Evolutionary conservation across 2,113 vertebrate genomes (phyloP).

Genomic region (Cynopterus brachyotis): DNA sequence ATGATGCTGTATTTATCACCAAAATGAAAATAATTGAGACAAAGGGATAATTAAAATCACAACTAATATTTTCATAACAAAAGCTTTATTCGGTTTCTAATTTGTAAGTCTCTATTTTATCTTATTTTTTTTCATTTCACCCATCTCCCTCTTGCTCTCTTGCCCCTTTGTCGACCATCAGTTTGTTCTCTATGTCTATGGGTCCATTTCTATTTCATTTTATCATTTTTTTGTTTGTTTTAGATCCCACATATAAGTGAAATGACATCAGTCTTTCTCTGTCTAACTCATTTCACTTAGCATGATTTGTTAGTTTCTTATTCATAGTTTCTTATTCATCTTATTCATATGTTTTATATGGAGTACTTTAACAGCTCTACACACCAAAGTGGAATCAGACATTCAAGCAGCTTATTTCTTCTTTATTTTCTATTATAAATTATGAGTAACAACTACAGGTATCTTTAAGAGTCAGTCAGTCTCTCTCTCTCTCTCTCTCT

Average conservation of each 20-base stretch:
- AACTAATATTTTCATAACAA: slow-evolving; percentile 45
- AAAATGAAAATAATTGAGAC: slow-evolving; percentile 47
- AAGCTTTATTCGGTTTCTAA: slow-evolving; percentile 31
- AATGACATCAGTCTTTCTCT: not conserved
- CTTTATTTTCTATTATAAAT: not conserved
- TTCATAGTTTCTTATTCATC: not conserved
- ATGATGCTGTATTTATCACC: slow-evolving; percentile 20
- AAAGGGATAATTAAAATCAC: slow-evolving; percentile 48
- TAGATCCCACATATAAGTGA: not conserved
- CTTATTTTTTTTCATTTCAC: not conserved
- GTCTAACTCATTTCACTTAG: not conserved
- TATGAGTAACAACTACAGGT: not conserved
- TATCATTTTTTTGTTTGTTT: not conserved
- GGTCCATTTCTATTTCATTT: too few relatives aligned
- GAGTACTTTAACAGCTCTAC: not conserved
- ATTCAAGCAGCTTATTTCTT: not conserved
- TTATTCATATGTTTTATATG: slow-evolving; percentile 10
- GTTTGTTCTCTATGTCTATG: not conserved
- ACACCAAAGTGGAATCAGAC: not conserved
- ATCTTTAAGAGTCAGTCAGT: not conserved
- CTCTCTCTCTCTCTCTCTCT: not conserved
- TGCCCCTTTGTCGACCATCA: not conserved
- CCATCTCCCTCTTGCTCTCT: not conserved
- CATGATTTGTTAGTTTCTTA: slow-evolving; percentile 15
- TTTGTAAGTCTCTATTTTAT: not conserved